Percentiles rank a stretch among this genome's conserved stretches.
phyloP scores from a whole-genome alignment of 2,113 vertebrate species.

The Gasterosteus aculeatus region DNA sequence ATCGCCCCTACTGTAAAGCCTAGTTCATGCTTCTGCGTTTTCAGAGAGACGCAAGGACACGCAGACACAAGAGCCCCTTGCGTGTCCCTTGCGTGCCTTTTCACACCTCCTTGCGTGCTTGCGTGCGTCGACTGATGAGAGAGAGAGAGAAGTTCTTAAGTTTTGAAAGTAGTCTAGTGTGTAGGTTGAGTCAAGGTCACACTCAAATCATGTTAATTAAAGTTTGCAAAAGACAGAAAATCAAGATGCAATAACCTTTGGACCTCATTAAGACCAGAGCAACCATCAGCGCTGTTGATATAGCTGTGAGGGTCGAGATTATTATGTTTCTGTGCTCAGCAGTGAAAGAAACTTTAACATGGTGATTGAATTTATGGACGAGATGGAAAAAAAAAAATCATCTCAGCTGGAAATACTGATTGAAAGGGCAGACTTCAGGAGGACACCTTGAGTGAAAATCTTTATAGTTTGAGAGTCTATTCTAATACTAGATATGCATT shows the following conservation, averaged over 20 bases:
- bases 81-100: no score
- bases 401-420: neutral
- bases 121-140: no score
- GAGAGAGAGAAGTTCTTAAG: neutral
- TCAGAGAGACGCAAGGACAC: no score
- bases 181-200: neutral
- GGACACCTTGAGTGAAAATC: neutral
- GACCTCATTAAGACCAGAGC: slow-evolving; percentile 32
- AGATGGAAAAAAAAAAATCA: neutral
- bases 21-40: no score
- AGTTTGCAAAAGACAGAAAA: slow-evolving; percentile 10
- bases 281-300: neutral
- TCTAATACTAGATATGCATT: neutral
- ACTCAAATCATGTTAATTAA: neutral
- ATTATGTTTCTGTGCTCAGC: slow-evolving; percentile 2
- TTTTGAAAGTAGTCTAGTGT: neutral
- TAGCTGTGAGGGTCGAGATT: slow-evolving; percentile 7
- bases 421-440: neutral
- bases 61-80: no score
- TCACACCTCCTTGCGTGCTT: no score
- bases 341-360: neutral
- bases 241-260: neutral
- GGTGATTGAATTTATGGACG: neutral
- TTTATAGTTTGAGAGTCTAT: neutral
- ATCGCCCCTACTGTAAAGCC: no score